Base-by-base conservation (phyloP, 92 coral and sea anemone species). In the Ricordea florida region DNA sequence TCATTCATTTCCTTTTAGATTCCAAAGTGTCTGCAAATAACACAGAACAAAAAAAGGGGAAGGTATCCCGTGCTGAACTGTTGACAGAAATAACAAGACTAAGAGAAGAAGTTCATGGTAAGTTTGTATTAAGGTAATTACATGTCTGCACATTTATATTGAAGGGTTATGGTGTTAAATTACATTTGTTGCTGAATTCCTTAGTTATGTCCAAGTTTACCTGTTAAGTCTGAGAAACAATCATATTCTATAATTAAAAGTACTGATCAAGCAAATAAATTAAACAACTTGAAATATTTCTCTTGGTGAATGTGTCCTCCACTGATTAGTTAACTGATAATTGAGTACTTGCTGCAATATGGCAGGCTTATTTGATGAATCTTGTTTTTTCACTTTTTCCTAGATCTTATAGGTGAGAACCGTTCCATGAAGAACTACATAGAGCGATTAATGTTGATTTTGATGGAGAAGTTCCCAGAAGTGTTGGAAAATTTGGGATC, bases 381-480 rank as follows among this genome's bases (percentile, higher is more conserved):
- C 20, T 2, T 17, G 17, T 45, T 6, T 4, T 29, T 20, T 63
- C 37, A 37, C 11, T 48, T 44, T 72, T 34, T 48, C 75, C 24
- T 38, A 96, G 99, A 87, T 52, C 72, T 96, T 26, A 78, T 80
- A 11, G 90, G 52, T 57, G 97, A 92, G 72, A 96, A 96, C 72
- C 78, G 84, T n/a, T 80, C 96, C 11, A 52, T 96, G 62, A 93
- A 83, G 62, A 49, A 63, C 32, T 96, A 96, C 86, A 96, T 96
- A 68, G 99, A 96, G 72, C 45, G 55, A 25, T 28, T 96, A 76
- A 74, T 92, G 90, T 70, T 92, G 16, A 53, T 84, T 5, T 50
- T 96, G 6, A 96, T 96, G 99, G 97, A 89, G 45, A 92, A 86
- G 58, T 81, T 72, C 33, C 99, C 98, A 6, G 86, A 89, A n/a